Conservation (phyloP, 2,888 invertebrate species). For the Pandemis cinnamomeana region DNA sequence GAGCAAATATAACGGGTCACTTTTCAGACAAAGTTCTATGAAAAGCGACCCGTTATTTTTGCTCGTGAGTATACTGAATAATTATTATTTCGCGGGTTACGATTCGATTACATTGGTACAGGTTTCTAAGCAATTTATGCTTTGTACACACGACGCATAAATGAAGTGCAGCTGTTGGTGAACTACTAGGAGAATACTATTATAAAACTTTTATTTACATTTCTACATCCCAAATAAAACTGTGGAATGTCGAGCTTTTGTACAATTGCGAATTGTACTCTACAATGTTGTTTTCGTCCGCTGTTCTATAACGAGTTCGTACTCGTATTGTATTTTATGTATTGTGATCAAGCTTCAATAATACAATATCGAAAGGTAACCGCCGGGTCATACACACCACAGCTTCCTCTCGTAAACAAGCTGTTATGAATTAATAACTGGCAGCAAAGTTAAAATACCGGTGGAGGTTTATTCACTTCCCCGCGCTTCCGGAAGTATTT, state of each 20-base stretch:
- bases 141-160: too few relatives aligned
- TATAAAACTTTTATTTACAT: background rate
- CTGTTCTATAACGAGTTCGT: background rate
- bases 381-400: conserved; percentile 14
- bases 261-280: background rate
- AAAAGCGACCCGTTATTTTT: too few relatives aligned
- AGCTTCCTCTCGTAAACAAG: conserved; percentile 28
- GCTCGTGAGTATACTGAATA: too few relatives aligned
- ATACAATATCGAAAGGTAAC: conserved; percentile 1
- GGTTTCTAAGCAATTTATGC: too few relatives aligned
- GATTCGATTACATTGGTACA: too few relatives aligned
- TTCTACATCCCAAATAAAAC: background rate
- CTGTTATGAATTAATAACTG: conserved; percentile 38
- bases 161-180: too few relatives aligned
- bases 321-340: conserved; percentile 1
- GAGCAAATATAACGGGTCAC: too few relatives aligned
- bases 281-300: background rate
- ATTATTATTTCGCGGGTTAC: too few relatives aligned
- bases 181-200: background rate
- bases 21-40: too few relatives aligned
- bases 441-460: conserved; percentile 34
- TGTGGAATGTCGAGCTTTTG: background rate
- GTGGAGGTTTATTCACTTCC: conserved; percentile 40
- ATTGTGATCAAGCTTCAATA: background rate
- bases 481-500: conserved; percentile 53